Evolutionary conservation across 1,140 invertebrate species (phyloP), one percentile per base, ranked within the genome.

Genomic region (Drosophila bocqueti): DNA sequence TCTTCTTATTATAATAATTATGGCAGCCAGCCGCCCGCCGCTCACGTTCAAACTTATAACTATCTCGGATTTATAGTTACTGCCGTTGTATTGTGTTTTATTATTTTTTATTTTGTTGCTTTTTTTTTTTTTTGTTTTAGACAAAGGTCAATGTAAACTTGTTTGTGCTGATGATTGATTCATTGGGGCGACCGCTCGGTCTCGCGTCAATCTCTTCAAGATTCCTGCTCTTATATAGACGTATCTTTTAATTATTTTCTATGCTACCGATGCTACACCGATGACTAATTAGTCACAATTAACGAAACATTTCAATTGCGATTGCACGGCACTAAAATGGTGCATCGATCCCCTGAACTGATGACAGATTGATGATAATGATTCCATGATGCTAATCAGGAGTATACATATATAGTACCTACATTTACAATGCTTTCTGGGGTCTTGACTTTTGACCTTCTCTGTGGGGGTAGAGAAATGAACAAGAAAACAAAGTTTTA

Each of bases 211-310:
- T 73, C 69, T 73, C 52, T 59, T 72, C 67, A 72, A 73, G 69
- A 73, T 73, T 50, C 66, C 46, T 61, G 69, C 67, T 72, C 67
- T 73, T 73, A 73, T 73, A 72, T 73, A 73, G 54, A 73, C 54
- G 43, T 72, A 73, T 73, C 67, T 73, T 72, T 72, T 72, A 73
- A 76, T 81, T 85, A 85, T 75, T 69, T 71, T 84, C 75, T 79
- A 40, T 76, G 76, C 75, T 80, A 11, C 36, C 79, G 72, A 38
- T 75, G 75, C 76, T 81, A 18, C 38, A 67, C 80, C 79, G 76
- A 83, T 74, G 76, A 79, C 76, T 81, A 83, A 80, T 84, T 83
- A 83, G 81, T 83, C 77, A 65, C 79, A 83, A 83, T 83, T 85
- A 84, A 85, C 60, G 52, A 58, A 64, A 81, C 72, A 80, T 81